A percentile compares a stretch with the other conserved stretches of the same genome.
These are phyloP conservation scores for Muscicapa adusta DNA, from an alignment of 2,113 vertebrate species.

Conservation along the genomic window DNA sequence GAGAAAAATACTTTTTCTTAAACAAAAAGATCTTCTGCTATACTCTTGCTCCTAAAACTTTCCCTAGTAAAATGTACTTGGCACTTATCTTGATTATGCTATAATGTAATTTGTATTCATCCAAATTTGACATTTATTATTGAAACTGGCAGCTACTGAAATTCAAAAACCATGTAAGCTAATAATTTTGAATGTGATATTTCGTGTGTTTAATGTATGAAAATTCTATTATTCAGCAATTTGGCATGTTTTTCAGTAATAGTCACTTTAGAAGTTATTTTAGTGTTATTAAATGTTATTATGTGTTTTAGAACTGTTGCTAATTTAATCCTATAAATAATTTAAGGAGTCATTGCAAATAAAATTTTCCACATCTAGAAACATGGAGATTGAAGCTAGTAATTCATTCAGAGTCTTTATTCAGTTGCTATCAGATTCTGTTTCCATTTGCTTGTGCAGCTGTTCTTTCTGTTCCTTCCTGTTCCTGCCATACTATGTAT, in stretches of 20 bases:
- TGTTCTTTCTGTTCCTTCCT: background rate
- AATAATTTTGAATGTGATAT: background rate
- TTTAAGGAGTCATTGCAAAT: background rate
- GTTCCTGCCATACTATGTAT: background rate
- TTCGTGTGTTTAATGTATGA: background rate
- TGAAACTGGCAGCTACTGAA: background rate
- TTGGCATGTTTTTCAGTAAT: background rate
- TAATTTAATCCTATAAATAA: background rate
- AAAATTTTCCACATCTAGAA: background rate
- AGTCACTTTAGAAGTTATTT: background rate
- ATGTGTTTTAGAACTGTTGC: background rate
- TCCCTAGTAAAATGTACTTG: background rate
- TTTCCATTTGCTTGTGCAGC: background rate
- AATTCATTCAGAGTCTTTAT: background rate
- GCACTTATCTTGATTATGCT: rapidly evolving
- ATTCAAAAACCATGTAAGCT: background rate
- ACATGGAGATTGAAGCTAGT: background rate
- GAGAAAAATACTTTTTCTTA: background rate
- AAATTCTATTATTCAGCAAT: background rate
- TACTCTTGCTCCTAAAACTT: background rate
- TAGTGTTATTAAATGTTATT: background rate
- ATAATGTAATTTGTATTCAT: background rate
- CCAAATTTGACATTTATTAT: background rate
- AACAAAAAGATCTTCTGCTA: background rate
- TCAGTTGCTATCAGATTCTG: background rate